phyloP scores from a whole-genome alignment of 2,113 vertebrate genomes.

The Phylloscopus trochiloides region DNA sequence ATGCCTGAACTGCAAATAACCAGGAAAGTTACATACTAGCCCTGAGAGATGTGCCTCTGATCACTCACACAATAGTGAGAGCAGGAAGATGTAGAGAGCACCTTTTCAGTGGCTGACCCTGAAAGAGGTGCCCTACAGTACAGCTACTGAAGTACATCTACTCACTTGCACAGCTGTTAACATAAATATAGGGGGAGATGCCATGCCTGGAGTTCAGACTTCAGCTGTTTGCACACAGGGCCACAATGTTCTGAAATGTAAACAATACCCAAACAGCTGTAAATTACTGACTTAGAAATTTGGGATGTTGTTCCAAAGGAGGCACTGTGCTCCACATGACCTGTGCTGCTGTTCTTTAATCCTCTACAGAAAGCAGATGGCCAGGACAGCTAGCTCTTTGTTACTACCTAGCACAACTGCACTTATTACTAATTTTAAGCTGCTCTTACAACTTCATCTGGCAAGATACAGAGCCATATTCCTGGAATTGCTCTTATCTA shows the following conservation, averaged over 20 bases:
- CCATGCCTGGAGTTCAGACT: not conserved
- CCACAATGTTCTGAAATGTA: not conserved
- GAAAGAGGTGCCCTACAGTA: not conserved
- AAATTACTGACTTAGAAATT: not conserved
- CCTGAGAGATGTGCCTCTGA: accelerated
- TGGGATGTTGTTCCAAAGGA: not conserved
- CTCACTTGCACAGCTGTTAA: not conserved
- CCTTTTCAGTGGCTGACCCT: not conserved
- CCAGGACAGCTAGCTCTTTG: not conserved
- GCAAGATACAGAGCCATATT: not conserved
- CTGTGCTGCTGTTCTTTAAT: not conserved
- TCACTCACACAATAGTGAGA: accelerated
- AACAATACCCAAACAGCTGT: not conserved
- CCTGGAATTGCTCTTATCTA: not conserved
- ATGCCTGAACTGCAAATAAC: not conserved
- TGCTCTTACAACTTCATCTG: not conserved
- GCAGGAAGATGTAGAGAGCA: not conserved
- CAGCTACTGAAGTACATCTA: not conserved
- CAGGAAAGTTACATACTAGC: not conserved
- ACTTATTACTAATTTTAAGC: not conserved
- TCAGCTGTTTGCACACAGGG: not conserved
- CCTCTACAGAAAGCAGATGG: not conserved
- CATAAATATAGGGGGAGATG: not conserved
- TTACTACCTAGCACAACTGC: not conserved
- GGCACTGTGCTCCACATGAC: not conserved